Evolutionary conservation across 2,888 invertebrate genomes (phyloP).

Genomic region (Agrenia bidenticulata): DNA sequence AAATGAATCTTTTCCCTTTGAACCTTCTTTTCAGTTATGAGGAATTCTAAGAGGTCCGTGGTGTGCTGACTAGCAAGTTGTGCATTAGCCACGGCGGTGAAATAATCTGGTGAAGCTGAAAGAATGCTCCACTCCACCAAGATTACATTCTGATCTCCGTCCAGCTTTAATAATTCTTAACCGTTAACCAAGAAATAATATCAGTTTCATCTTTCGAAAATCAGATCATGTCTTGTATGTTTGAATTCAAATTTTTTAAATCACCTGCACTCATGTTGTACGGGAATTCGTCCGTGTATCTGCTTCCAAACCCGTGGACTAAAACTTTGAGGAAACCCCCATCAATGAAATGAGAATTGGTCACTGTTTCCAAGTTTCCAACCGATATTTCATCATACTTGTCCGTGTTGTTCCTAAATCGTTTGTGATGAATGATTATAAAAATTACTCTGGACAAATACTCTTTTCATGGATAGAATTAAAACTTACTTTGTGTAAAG

Average conservation of each 20-base stretch:
- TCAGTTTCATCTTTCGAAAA: neutral
- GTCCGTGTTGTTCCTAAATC: conserved; percentile 14
- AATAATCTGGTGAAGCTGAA: conserved; percentile 13
- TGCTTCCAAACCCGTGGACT: conserved; percentile 21
- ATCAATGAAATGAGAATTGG: neutral
- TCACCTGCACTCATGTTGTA: neutral
- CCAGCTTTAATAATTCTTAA: conserved; percentile 13
- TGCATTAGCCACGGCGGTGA: conserved; percentile 21
- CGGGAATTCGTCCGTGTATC: neutral
- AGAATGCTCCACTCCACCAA: conserved; percentile 18
- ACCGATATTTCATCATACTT: conserved; percentile 11
- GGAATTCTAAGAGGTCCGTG: conserved; percentile 12
- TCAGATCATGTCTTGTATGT: too few relatives aligned
- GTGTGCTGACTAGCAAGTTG: neutral
- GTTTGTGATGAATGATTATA: neutral
- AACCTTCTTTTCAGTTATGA: conserved; percentile 1
- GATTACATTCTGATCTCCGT: conserved; percentile 16
- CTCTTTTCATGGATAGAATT: too few relatives aligned
- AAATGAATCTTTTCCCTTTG: conserved; percentile 17
- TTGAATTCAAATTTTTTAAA: neutral
- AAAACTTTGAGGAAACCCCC: conserved; percentile 6
- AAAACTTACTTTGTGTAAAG: conserved; percentile 15
- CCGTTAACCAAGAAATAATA: too few relatives aligned
- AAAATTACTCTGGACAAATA: neutral
- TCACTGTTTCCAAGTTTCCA: neutral